A percentile compares a stretch with the other conserved stretches of the same genome.
phyloP scores from a whole-genome alignment of 2,888 invertebrate genomes.

The Dione vanillae region DNA sequence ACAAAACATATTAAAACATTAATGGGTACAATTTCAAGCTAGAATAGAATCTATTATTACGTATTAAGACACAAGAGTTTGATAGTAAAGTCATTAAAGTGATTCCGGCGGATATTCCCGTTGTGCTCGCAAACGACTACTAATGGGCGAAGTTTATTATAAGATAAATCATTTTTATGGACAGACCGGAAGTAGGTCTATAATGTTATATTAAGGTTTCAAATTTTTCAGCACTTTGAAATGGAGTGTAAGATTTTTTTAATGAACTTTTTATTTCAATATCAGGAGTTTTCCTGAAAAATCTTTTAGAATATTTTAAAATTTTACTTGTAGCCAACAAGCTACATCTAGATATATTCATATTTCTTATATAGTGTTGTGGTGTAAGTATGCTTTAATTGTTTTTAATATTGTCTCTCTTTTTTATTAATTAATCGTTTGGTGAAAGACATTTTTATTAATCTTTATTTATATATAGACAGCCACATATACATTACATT shows the following conservation, averaged over 20 bases:
- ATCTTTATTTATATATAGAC: no score
- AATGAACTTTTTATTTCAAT: no score
- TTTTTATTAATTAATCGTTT: no score
- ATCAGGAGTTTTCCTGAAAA: no score
- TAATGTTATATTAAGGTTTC: constrained; percentile 40
- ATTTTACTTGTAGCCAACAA: no score
- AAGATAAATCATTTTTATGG: constrained; percentile 50
- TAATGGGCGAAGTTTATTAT: constrained; percentile 41
- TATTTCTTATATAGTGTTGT: no score
- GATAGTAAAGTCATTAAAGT: constrained; percentile 30
- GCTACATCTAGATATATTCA: no score
- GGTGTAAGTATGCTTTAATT: no score
- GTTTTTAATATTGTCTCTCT: no score
- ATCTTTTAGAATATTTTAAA: no score
- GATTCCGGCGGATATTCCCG: constrained; percentile 17
- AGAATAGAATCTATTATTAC: constrained; percentile 20
- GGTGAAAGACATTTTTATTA: no score
- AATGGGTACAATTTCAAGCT: background rate
- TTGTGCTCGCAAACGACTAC: constrained; percentile 37
- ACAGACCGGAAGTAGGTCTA: constrained; percentile 41
- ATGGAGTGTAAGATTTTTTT: constrained; percentile 17
- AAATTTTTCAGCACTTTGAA: constrained; percentile 40
- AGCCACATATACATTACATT: no score
- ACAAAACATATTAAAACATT: background rate
- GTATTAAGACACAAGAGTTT: constrained; percentile 20